A percentile compares a stretch with the other conserved stretches of the same genome.
Conservation (phyloP, 2,797 vertebrate genomes). For the Urophycis tenuis region DNA sequence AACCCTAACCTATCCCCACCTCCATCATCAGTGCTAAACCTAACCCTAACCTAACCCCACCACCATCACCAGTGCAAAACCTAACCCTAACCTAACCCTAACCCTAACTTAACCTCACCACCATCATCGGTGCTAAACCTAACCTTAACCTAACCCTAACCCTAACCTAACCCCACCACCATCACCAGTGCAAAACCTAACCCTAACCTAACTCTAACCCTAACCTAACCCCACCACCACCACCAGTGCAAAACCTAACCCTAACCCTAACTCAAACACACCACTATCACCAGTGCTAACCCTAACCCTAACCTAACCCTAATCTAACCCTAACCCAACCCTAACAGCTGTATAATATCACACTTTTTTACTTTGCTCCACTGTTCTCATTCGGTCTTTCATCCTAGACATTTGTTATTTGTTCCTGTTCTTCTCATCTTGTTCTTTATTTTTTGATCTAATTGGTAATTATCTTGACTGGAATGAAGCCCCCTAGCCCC, state of each 20-base stretch:
- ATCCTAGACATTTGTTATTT: conserved; percentile 51
- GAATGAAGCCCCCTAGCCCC: conserved; percentile 67
- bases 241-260: too few relatives aligned
- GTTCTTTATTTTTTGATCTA: conserved; percentile 65
- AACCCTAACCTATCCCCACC: neutral
- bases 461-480: conserved; percentile 79
- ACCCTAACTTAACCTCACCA: neutral
- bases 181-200: too few relatives aligned
- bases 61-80: too few relatives aligned
- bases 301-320: neutral
- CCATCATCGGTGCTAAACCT: too few relatives aligned
- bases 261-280: neutral
- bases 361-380: conserved; percentile 12
- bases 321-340: neutral
- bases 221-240: neutral
- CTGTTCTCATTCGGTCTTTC: conserved; percentile 29
- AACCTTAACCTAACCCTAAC: neutral
- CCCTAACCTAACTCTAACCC: neutral
- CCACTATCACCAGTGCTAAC: too few relatives aligned
- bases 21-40: too few relatives aligned
- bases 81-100: neutral
- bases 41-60: neutral
- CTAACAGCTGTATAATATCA: too few relatives aligned
- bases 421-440: conserved; percentile 23
- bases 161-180: too few relatives aligned